Evolutionary conservation across 2,113 vertebrate genomes (phyloP), one percentile per base, ranked within the genome.

Genomic region (Tor tambroides): DNA sequence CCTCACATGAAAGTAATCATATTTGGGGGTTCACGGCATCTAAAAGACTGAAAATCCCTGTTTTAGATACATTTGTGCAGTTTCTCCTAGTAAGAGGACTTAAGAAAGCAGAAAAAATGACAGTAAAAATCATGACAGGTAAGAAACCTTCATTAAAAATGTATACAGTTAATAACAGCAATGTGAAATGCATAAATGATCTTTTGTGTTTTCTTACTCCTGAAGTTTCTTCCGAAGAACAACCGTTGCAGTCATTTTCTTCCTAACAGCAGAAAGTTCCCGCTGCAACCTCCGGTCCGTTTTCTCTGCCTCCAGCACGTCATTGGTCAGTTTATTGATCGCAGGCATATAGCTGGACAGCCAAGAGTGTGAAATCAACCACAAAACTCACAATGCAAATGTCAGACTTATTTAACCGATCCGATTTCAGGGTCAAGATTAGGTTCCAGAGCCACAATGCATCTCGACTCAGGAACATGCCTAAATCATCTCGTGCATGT

Each of bases 311-410:
- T 88, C 84, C 65, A 92, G 80, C 76, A 96, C 86, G 38, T 97
- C 91, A 0, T 84, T 91, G 32, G 91, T 94, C 92, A 95, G 90
- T 56, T 92, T 80, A 91, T 93, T 97, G 85, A 99, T 92, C 80
- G 97, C 97, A 61, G 91, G 91, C 85, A 96, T 94, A 59, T 96
- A 96, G 89, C 98, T 99, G 72, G 51, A 90, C 72, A 89, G 69
- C 15, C 67, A 63, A 41, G 11, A 17, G 14, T 46, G 67, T 41
- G 19, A 61, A 61, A 87, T 80, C 6, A 87, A 28, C 28, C 12
- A 81, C 43, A 80, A 12, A 43, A n/a, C 3, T 28, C 19, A 23
- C 17, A 78, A 76, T 59, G 15, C 14, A 17, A 67, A 65, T 21
- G 7, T 72, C 17, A 41, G 69, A 63, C 21, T 74, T 43, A 43